Evolutionary conservation across 2,888 invertebrate species (phyloP).

Genomic region (Euclidia mi): DNA sequence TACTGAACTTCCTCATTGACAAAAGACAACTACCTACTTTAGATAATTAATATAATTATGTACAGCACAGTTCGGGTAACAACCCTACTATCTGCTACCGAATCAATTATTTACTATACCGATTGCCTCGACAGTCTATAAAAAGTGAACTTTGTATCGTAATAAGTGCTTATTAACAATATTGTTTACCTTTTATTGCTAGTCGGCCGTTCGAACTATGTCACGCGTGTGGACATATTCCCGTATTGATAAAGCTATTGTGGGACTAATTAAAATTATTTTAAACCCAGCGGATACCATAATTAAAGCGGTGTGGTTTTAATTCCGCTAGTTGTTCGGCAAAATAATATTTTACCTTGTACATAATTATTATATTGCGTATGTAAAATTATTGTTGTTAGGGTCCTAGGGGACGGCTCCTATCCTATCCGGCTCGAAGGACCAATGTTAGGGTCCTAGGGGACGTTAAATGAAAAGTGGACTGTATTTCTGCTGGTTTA

Average conservation of each 20-base stretch:
- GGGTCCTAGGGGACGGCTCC: too few species aligned
- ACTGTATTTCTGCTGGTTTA: too few species aligned
- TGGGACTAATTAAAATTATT: not conserved
- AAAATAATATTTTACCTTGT: constrained; percentile 1
- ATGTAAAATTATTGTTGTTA: too few species aligned
- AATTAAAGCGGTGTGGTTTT: not conserved
- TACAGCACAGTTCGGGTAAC: too few species aligned
- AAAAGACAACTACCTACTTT: too few species aligned
- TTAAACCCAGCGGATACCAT: not conserved
- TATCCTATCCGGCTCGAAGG: too few species aligned
- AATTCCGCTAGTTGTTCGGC: not conserved
- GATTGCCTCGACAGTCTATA: constrained; percentile 23
- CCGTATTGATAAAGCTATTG: constrained; percentile 1
- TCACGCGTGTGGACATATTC: constrained; percentile 4
- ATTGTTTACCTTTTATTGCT: constrained; percentile 32
- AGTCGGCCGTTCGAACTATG: constrained; percentile 13
- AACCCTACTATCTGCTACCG: too few species aligned
- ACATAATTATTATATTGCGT: too few species aligned
- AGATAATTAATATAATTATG: too few species aligned
- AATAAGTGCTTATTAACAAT: constrained; percentile 7
- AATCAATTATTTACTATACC: constrained; percentile 15
- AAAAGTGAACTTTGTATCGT: constrained; percentile 32
- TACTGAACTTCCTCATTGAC: too few species aligned
- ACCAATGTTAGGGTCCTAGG: too few species aligned
- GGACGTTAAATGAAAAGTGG: too few species aligned